These are phyloP conservation scores for Malaclemys terrapin DNA, from an alignment of 2,113 vertebrate species.

Conservation along the genomic window DNA sequence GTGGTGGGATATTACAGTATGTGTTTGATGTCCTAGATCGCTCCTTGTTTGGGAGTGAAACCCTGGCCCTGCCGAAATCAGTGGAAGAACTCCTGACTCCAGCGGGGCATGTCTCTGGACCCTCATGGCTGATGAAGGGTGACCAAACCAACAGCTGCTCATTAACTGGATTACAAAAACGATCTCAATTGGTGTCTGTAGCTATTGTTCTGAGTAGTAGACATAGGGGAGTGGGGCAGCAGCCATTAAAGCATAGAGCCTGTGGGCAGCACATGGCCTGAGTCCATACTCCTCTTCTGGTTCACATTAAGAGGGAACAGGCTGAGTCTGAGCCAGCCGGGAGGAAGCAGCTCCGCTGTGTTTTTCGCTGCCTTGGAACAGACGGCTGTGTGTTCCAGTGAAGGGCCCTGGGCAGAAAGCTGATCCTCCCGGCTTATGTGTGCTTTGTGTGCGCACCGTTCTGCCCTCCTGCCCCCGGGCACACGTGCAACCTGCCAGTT, in stretches of 20 bases:
- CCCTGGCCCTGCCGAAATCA: not conserved
- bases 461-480: not conserved
- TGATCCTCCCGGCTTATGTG: not conserved
- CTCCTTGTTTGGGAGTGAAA: not conserved
- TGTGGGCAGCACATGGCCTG: not conserved
- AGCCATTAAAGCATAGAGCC: fast-evolving
- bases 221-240: not conserved
- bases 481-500: not conserved
- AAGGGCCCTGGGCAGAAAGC: not conserved
- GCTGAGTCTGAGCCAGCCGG: not conserved
- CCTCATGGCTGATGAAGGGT: not conserved
- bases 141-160: not conserved
- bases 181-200: no score
- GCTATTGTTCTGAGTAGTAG: not conserved
- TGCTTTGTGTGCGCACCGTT: not conserved
- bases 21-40: not conserved
- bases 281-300: not conserved
- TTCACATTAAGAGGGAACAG: not conserved
- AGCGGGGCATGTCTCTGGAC: not conserved
- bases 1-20: not conserved
- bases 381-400: not conserved
- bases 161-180: not conserved
- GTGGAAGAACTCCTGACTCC: not conserved
- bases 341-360: not conserved
- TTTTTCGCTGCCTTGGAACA: not conserved